A percentile compares a stretch with the other conserved stretches of the same genome.
Conservation (phyloP, 2,113 vertebrate species). For the Colaptes auratus region DNA sequence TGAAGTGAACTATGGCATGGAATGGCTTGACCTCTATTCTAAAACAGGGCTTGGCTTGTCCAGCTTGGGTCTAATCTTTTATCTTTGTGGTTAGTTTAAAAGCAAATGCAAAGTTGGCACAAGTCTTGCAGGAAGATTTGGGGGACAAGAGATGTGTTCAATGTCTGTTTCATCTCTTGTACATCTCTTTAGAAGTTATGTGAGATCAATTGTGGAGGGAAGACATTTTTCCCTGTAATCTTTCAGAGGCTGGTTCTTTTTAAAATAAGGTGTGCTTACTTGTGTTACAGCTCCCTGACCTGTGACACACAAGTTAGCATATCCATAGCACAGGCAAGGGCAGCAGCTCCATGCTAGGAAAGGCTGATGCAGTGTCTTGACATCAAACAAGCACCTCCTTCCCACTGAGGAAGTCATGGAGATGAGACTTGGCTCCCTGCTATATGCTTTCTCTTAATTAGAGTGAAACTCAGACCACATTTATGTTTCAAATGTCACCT, state of each 20-base stretch:
- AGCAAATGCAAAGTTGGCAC: not conserved
- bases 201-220: not conserved
- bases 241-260: not conserved
- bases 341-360: not conserved
- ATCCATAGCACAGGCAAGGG: not conserved
- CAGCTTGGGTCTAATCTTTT: not conserved
- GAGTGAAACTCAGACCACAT: not conserved
- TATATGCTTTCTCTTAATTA: not conserved
- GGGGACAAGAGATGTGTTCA: not conserved
- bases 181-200: not conserved
- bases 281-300: not conserved
- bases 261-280: not conserved
- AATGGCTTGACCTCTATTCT: not conserved
- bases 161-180: not conserved
- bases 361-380: not conserved
- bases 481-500: not conserved
- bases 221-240: not conserved
- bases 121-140: not conserved
- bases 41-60: not conserved
- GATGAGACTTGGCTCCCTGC: not conserved
- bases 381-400: not conserved
- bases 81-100: not conserved
- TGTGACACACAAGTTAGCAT: not conserved
- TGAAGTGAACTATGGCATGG: not conserved
- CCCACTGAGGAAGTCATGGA: accelerated